Evolutionary conservation across 2,888 invertebrate species (phyloP).

Genomic region (Macrosiphum euphorbiae): DNA sequence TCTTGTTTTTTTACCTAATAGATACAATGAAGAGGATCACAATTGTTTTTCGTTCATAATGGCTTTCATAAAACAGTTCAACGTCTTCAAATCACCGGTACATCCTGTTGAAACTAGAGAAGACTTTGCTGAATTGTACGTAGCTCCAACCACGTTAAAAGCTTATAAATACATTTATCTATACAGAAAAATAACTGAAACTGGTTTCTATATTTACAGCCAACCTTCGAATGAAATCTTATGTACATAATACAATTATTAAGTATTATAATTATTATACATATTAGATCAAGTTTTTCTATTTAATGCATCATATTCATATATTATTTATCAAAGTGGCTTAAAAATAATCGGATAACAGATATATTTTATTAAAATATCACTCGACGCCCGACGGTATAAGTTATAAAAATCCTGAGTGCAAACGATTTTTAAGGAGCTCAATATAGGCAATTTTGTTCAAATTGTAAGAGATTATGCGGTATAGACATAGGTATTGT

Average conservation of each 20-base stretch:
- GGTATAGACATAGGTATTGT: background rate
- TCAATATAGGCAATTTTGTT: background rate
- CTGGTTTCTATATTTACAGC: conserved; percentile 67
- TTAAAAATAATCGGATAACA: background rate
- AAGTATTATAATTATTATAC: background rate
- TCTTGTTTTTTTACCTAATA: conserved; percentile 67
- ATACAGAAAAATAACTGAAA: conserved; percentile 78
- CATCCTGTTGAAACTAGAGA: conserved; percentile 80
- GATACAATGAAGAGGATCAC: conserved; percentile 82
- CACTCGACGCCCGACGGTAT: background rate
- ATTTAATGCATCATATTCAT: background rate
- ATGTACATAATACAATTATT: background rate
- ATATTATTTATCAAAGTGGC: background rate
- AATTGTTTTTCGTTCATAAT: conserved; percentile 92
- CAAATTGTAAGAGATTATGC: background rate
- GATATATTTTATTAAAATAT: background rate
- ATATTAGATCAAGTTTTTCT: background rate
- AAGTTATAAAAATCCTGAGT: background rate
- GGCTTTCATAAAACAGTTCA: conserved; percentile 80
- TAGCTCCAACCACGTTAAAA: conserved; percentile 84
- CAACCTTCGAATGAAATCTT: conserved; percentile 51
- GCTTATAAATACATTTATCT: conserved; percentile 88
- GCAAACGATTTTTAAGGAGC: background rate
- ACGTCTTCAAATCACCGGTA: background rate
- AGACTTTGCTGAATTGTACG: conserved; percentile 83